Evolutionary conservation across 2,888 invertebrate species (phyloP), one percentile per base, ranked within the genome.

Genomic region (Ecdyonurus torrentis): DNA sequence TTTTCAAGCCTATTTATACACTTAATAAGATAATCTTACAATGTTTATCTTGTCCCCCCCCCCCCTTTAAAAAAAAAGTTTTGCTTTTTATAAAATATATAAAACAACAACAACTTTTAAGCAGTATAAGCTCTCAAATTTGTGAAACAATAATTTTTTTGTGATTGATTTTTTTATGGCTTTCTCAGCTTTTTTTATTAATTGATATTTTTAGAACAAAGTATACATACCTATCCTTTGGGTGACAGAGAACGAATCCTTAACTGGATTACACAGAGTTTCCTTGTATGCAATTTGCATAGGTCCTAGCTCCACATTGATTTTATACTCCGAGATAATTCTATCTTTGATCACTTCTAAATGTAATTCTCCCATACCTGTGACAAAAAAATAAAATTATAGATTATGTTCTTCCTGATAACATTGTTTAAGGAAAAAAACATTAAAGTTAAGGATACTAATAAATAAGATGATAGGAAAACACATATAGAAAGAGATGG

Each of bases 311-410:
- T 94, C 91, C 0, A 85, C 94, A 18, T 96, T 90, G 63, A 99
- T 84, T 72, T 89, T 90, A 74, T 91, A 97, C 70, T 98, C 95
- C 63, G 84, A 83, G 58, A 83, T 74, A 61, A 99, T 85, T 22
- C 98, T 81, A 68, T 96, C 92, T 71, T 87, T 89, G 52, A 97
- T 87, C 65, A 97, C 87, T 67, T 99, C 97, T 65, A 99, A 78
- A 73, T 99, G 99, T 1, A 99, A 80, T 74, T 99, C 97, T 1
- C 99, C 99, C 98, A 98, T 98, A 18, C 97, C 93, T 83, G 71
- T n/a, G n/a, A n/a, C n/a, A 64, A 67, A 73, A 66, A 63, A 62
- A 65, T 64, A 62, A 19, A 61, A 50, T 2, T 58, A 59, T 23
- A 25, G 3, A 25, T n/a, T 25, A 25, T 23, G 18, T 24, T 23